Evolutionary conservation across 2,797 vertebrate genomes (phyloP).

Genomic region (Astyanax mexicanus): DNA sequence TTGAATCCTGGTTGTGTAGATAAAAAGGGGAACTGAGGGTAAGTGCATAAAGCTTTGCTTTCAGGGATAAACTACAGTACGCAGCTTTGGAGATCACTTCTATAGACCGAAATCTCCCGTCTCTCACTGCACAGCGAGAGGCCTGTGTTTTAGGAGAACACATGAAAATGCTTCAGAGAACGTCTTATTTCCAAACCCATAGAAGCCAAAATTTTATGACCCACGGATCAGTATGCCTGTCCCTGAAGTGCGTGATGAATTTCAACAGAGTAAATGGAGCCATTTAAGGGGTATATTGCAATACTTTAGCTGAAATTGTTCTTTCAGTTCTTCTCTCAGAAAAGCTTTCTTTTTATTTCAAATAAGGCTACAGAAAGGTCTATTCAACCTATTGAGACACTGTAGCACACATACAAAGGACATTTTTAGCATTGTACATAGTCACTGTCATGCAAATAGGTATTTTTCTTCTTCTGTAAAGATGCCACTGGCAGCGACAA

Average conservation of each 20-base stretch:
- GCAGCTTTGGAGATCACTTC: slow-evolving; percentile 9
- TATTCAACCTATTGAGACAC: too few species aligned
- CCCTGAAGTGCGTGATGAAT: background rate
- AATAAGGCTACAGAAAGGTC: too few species aligned
- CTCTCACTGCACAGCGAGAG: background rate
- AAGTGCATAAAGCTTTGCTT: slow-evolving; percentile 26
- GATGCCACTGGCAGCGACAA: too few species aligned
- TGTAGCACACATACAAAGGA: too few species aligned
- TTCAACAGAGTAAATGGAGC: too few species aligned
- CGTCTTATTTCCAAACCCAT: background rate
- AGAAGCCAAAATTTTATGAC: background rate
- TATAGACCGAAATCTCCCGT: background rate
- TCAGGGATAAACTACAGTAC: background rate
- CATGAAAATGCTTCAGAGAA: background rate
- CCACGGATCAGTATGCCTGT: background rate
- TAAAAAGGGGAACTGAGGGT: slow-evolving; percentile 18
- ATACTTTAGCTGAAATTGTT: too few species aligned
- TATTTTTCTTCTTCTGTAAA: too few species aligned
- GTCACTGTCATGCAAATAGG: too few species aligned
- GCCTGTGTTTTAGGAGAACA: background rate
- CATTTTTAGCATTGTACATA: too few species aligned
- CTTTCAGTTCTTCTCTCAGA: too few species aligned
- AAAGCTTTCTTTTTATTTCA: too few species aligned
- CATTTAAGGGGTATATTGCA: too few species aligned
- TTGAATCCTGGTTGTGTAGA: slow-evolving; percentile 31